Evolutionary conservation across 2,113 vertebrate genomes (phyloP).

Genomic region (Cranoglanis bouderius): DNA sequence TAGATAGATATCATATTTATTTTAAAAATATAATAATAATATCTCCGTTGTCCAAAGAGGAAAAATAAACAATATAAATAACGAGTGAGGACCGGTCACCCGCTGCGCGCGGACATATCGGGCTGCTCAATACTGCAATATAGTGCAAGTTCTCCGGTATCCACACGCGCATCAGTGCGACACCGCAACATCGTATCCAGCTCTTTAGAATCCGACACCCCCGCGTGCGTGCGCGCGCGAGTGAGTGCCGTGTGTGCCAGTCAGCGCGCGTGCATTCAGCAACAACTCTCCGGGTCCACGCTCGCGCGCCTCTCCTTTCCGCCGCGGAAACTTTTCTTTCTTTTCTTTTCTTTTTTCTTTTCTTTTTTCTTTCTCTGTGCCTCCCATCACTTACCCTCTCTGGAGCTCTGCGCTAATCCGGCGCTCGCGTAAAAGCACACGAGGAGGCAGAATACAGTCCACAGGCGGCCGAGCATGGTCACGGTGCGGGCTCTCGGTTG

Average conservation of each 20-base stretch:
- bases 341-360: too few species aligned
- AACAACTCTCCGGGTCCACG: not conserved
- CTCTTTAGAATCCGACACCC: not conserved
- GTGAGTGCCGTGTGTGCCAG: not conserved
- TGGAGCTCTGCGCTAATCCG: constrained; percentile 89
- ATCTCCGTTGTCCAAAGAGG: not conserved
- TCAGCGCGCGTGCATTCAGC: not conserved
- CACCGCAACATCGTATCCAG: not conserved
- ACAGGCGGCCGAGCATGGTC: constrained; percentile 81
- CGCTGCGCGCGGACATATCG: not conserved
- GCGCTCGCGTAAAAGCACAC: constrained; percentile 79
- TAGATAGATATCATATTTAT: too few species aligned
- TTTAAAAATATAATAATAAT: not conserved
- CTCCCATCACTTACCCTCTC: constrained; percentile 95
- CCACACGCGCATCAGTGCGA: constrained; percentile 8
- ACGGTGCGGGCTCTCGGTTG: constrained; percentile 76
- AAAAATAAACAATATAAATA: not conserved
- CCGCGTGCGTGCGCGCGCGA: not conserved
- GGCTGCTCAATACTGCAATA: not conserved
- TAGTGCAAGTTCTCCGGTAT: not conserved
- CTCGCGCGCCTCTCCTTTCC: not conserved
- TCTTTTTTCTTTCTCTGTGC: constrained; percentile 72
- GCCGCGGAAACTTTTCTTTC: constrained; percentile 70
- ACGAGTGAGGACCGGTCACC: not conserved
- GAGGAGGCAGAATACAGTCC: constrained; percentile 89